Conservation (phyloP, 2,797 vertebrate genomes). For the Mormyrus proboscirostris region DNA sequence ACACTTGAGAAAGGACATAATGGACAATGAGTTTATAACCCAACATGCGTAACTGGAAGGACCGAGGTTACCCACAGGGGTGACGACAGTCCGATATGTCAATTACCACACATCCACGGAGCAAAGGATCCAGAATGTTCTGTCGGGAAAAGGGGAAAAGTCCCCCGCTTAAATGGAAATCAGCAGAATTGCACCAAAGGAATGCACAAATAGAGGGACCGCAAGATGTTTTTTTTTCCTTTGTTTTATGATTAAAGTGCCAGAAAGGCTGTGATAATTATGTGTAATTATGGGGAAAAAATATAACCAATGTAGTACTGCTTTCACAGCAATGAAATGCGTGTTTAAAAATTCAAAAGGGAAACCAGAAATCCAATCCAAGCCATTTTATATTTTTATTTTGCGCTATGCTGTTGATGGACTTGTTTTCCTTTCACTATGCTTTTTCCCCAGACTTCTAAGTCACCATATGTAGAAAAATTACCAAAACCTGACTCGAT, state of each 20-base stretch:
- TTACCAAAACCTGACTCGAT: not conserved
- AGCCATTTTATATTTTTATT: not conserved
- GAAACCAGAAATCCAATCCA: not conserved
- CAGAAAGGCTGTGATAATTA: conserved; percentile 24
- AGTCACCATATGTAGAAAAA: not conserved
- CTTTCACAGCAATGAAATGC: conserved; percentile 12
- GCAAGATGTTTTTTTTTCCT: conserved; percentile 5
- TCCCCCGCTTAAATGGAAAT: conserved; percentile 10
- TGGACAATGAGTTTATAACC: not conserved
- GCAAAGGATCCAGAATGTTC: not conserved
- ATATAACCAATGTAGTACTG: conserved; percentile 1
- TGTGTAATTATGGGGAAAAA: conserved; percentile 22
- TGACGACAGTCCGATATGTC: not conserved
- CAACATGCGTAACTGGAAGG: not conserved
- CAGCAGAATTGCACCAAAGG: not conserved
- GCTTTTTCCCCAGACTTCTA: not conserved
- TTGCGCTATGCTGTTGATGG: not conserved
- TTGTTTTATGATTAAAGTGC: conserved; percentile 23
- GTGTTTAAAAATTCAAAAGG: conserved; percentile 8
- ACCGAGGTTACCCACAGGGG: not conserved
- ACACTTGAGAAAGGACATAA: not conserved
- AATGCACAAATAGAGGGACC: conserved; percentile 26
- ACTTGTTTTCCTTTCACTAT: not conserved
- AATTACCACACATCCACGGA: conserved; percentile 17
- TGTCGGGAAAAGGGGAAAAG: not conserved